A percentile compares a stretch with the other conserved stretches of the same genome.
These are phyloP conservation scores for Phainopepla nitens DNA, from an alignment of 2,113 vertebrate genomes.

Conservation along the genomic window DNA sequence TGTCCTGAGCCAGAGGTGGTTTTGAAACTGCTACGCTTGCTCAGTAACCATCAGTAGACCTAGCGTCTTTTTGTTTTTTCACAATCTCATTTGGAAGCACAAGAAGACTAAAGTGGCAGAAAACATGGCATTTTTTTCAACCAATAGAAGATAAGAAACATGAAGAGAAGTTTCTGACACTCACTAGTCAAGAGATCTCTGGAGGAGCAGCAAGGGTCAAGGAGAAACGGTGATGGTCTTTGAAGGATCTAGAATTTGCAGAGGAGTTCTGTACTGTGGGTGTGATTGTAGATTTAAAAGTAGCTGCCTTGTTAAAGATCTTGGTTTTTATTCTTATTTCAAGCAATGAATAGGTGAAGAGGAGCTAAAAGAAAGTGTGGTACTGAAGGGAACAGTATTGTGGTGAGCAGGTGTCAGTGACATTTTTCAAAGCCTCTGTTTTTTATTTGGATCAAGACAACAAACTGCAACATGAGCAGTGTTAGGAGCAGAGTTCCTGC, in stretches of 20 bases:
- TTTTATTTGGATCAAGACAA: background rate
- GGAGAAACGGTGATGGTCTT: background rate
- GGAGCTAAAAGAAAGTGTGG: background rate
- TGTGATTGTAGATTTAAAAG: background rate
- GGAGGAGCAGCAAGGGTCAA: background rate
- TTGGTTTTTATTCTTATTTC: background rate
- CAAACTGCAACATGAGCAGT: background rate
- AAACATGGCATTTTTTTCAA: background rate
- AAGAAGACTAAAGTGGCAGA: background rate
- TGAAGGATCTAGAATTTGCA: background rate
- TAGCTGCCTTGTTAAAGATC: background rate
- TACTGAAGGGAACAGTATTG: accelerated
- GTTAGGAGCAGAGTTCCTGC: background rate
- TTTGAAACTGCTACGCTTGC: accelerated
- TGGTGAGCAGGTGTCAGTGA: background rate
- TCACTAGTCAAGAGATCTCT: background rate
- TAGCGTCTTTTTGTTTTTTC: background rate
- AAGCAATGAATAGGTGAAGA: background rate
- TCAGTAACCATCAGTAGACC: background rate
- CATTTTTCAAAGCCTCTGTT: background rate
- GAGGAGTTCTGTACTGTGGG: background rate
- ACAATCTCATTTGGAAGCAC: background rate
- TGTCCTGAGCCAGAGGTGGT: background rate
- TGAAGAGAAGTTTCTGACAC: background rate
- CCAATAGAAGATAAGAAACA: background rate